Evolutionary conservation across 2,888 invertebrate species (phyloP).

Genomic region (Graphium colonna): DNA sequence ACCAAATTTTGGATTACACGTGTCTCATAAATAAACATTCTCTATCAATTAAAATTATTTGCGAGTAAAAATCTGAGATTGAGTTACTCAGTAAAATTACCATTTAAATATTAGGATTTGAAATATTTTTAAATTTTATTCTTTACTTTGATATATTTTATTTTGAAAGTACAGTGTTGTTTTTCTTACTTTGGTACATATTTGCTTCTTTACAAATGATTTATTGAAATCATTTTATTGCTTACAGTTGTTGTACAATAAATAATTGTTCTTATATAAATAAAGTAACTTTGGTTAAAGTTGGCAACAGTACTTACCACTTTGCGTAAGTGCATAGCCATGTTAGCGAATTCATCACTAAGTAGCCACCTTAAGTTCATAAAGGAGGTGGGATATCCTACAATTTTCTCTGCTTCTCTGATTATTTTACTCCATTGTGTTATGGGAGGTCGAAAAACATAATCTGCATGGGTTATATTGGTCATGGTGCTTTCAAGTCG

Average conservation of each 20-base stretch:
- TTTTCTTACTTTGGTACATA: not conserved
- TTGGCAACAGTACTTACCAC: conserved; percentile 53
- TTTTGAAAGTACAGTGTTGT: no score
- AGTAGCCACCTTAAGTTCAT: conserved; percentile 81
- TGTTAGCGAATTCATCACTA: conserved; percentile 82
- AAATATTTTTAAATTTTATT: not conserved
- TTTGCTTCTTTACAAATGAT: not conserved
- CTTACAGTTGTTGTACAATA: not conserved
- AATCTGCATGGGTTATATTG: conserved; percentile 66
- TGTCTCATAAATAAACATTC: no score
- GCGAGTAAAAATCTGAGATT: no score
- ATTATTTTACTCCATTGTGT: conserved; percentile 70
- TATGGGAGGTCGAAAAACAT: conserved; percentile 64
- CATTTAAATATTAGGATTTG: not conserved
- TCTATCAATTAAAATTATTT: no score
- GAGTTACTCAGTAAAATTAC: no score
- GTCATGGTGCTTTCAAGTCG: conserved; percentile 64
- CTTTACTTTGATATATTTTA: conserved; percentile 4
- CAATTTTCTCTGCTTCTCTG: conserved; percentile 74
- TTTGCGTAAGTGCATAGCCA: conserved; percentile 76
- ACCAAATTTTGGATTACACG: no score
- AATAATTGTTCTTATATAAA: conserved; percentile 4
- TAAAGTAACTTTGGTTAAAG: not conserved
- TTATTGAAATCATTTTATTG: not conserved
- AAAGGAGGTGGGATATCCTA: conserved; percentile 80